These are phyloP conservation scores for Panagrolaimus sp. DNA, from an alignment of 1,140 invertebrate species.

Conservation along the genomic window DNA sequence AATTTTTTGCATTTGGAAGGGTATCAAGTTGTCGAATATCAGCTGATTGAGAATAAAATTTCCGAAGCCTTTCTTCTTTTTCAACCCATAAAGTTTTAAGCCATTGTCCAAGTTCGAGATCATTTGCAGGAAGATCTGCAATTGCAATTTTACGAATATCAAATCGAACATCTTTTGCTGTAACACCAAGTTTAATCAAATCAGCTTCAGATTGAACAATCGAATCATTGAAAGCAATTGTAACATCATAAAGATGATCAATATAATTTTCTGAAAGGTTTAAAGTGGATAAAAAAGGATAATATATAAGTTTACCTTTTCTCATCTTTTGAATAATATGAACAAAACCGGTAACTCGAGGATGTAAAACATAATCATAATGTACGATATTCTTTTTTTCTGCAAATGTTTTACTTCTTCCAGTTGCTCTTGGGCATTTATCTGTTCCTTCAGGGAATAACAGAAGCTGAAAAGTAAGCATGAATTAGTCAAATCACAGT, in stretches of 20 bases:
- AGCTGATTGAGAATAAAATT: constrained; percentile 61
- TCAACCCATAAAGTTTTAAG: constrained; percentile 69
- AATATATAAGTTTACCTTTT: constrained; percentile 61
- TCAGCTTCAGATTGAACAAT: constrained; percentile 71
- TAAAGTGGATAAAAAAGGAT: neutral
- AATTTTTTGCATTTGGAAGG: constrained; percentile 26
- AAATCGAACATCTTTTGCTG: constrained; percentile 72
- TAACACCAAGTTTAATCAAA: constrained; percentile 61
- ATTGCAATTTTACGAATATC: constrained; percentile 68
- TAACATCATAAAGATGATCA: constrained; percentile 74
- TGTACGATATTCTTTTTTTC: constrained; percentile 67
- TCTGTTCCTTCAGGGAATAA: constrained; percentile 85
- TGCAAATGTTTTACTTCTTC: constrained; percentile 72
- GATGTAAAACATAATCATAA: constrained; percentile 75
- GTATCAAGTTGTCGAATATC: constrained; percentile 21
- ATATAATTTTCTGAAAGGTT: constrained; percentile 64
- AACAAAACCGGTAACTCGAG: constrained; percentile 76
- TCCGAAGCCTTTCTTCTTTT: constrained; percentile 68
- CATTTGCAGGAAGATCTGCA: constrained; percentile 60
- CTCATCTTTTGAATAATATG: constrained; percentile 69
- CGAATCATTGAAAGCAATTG: constrained; percentile 70
- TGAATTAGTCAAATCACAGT: no score
- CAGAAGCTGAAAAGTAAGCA: constrained; percentile 66
- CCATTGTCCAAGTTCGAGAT: constrained; percentile 64
- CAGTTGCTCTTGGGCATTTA: constrained; percentile 70